phyloP scores from a whole-genome alignment of 2,113 vertebrate genomes.

The Perca schrenkii region DNA sequence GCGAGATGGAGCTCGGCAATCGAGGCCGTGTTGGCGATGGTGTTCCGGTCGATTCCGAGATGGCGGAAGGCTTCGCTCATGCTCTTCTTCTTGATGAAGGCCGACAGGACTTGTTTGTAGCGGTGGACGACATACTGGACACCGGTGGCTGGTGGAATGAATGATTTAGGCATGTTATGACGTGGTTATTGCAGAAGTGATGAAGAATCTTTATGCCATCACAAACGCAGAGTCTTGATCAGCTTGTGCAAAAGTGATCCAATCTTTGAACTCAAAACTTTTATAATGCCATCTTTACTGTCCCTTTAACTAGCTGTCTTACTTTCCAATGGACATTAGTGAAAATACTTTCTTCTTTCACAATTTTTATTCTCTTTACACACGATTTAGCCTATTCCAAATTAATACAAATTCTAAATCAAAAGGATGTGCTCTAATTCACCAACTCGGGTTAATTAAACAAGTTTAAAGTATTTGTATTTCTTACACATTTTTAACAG shows the following conservation, averaged over 20 bases:
- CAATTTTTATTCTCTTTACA: background rate
- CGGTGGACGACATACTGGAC: constrained; percentile 84
- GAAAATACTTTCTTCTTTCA: background rate
- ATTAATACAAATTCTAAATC: background rate
- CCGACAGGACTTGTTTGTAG: constrained; percentile 82
- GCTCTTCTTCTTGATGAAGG: constrained; percentile 84
- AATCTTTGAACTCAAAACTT: background rate
- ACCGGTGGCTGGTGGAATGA: constrained; percentile 68
- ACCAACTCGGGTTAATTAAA: too few relatives aligned
- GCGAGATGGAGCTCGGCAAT: constrained; percentile 82
- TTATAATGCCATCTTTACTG: too few relatives aligned
- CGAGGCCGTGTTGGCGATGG: constrained; percentile 83
- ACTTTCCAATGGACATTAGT: background rate
- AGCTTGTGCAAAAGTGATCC: background rate
- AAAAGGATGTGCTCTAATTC: too few relatives aligned
- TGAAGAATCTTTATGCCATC: background rate
- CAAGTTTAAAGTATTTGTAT: background rate
- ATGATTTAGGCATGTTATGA: background rate
- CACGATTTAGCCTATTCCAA: background rate
- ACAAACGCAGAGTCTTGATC: background rate
- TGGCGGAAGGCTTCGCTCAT: constrained; percentile 83
- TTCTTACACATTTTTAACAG: background rate
- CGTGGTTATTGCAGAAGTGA: background rate
- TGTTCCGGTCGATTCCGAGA: constrained; percentile 82
- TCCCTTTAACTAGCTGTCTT: background rate